Evolutionary conservation across 2,113 vertebrate species (phyloP).

Genomic region (Lanius ludovicianus): DNA sequence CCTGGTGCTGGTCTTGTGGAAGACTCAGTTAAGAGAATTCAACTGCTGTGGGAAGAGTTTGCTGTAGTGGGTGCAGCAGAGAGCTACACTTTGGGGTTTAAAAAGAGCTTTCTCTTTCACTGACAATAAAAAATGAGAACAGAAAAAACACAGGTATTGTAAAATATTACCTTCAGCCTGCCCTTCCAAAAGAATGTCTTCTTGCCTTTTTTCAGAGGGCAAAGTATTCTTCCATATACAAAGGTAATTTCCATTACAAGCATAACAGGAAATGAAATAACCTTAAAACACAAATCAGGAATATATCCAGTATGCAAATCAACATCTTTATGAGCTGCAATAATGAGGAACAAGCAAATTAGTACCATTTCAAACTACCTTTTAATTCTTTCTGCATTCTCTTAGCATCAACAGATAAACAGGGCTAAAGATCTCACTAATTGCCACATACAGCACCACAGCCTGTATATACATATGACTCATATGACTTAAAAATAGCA

Average conservation of each 20-base stretch:
- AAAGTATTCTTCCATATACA: neutral
- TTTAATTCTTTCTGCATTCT: neutral
- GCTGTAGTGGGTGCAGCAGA: neutral
- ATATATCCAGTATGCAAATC: neutral
- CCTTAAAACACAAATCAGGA: conserved; percentile 16
- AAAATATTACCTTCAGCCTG: neutral
- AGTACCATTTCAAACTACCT: neutral
- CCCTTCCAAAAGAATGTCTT: neutral
- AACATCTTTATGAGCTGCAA: conserved; percentile 19
- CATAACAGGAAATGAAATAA: neutral
- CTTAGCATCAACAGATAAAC: neutral
- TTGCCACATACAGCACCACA: neutral
- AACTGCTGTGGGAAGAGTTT: neutral
- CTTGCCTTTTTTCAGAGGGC: neutral
- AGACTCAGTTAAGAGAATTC: neutral
- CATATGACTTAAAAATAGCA: neutral
- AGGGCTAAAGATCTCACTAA: neutral
- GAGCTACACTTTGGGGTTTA: neutral
- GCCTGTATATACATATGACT: neutral
- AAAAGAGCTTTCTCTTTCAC: neutral
- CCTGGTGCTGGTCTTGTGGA: neutral
- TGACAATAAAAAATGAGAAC: neutral
- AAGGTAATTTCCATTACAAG: neutral
- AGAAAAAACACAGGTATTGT: neutral
- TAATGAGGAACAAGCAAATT: neutral